Evolutionary conservation across 2,797 vertebrate species (phyloP).

Genomic region (Sparidentex hasta): DNA sequence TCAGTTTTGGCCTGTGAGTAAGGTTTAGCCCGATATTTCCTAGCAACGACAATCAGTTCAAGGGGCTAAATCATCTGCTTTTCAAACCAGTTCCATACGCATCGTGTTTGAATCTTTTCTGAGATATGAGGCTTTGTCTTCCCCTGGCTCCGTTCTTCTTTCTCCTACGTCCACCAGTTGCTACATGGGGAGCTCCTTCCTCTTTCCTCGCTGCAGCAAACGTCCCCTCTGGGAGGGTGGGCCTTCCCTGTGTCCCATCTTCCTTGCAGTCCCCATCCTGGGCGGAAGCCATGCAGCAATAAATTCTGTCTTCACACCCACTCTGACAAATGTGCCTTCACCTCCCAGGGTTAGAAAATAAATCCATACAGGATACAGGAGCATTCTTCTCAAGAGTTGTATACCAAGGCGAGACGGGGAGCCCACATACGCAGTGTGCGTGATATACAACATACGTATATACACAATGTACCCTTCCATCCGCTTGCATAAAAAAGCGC

Average conservation of each 20-base stretch:
- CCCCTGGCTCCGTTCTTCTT: conserved; percentile 70
- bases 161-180: conserved; percentile 77
- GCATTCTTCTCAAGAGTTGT: conserved; percentile 65
- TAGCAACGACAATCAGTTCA: conserved; percentile 23
- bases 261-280: conserved; percentile 82
- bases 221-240: conserved; percentile 79
- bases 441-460: conserved; percentile 18
- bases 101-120: conserved; percentile 21
- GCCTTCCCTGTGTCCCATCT: conserved; percentile 84
- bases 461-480: conserved; percentile 26
- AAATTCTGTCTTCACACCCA: conserved; percentile 90
- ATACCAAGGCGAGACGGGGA: conserved; percentile 42
- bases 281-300: conserved; percentile 88
- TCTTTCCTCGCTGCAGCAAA: conserved; percentile 76
- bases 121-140: conserved; percentile 33
- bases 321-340: conserved; percentile 86
- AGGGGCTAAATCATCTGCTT: conserved; percentile 12
- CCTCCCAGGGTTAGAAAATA: conserved; percentile 81
- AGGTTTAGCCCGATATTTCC: conserved; percentile 52
- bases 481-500: conserved; percentile 21
- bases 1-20: conserved; percentile 27
- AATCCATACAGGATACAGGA: conserved; percentile 75
- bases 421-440: conserved; percentile 7
- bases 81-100: conserved; percentile 44
- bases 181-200: conserved; percentile 69